These are phyloP conservation scores for Chromis chromis DNA, from an alignment of 2,797 vertebrate species.

Conservation along the genomic window DNA sequence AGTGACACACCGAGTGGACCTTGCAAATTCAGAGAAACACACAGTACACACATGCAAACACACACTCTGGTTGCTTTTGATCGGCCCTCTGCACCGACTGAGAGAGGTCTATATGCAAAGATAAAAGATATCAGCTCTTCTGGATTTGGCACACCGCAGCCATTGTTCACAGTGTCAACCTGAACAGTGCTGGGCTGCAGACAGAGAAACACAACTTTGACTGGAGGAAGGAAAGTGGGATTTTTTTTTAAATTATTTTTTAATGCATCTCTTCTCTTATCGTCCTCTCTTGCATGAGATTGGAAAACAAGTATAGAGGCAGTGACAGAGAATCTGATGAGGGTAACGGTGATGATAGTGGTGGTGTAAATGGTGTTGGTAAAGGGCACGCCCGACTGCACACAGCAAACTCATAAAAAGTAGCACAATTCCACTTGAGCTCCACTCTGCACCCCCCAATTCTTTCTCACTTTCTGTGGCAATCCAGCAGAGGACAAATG, in stretches of 20 bases:
- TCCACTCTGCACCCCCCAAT: constrained; percentile 52
- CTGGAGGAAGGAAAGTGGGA: constrained; percentile 49
- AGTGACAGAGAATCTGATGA: constrained; percentile 47
- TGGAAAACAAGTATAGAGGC: constrained; percentile 41
- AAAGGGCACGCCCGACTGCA: constrained; percentile 51
- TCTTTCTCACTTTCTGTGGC: constrained; percentile 60
- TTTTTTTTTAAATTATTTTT: constrained; percentile 65
- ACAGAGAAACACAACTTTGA: constrained; percentile 42
- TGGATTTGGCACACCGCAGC: constrained; percentile 43
- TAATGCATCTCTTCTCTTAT: constrained; percentile 27
- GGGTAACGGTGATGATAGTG: constrained; percentile 23
- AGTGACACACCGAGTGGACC: constrained; percentile 46
- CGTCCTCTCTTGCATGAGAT: constrained; percentile 9
- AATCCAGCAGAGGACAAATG: constrained; percentile 46
- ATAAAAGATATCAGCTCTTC: constrained; percentile 66
- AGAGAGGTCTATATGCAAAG: constrained; percentile 32
- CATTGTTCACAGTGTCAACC: constrained; percentile 46
- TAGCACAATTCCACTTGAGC: constrained; percentile 74
- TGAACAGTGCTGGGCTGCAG: constrained; percentile 13
- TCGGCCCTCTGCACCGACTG: constrained; percentile 10
- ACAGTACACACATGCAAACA: not conserved
- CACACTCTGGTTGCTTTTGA: constrained; percentile 22
- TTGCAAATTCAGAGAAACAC: constrained; percentile 33
- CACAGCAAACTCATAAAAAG: constrained; percentile 64
- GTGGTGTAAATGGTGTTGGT: constrained; percentile 58